Evolutionary conservation across 2,113 vertebrate species (phyloP), one percentile per base, ranked within the genome.

Genomic region (Varanus salvator): DNA sequence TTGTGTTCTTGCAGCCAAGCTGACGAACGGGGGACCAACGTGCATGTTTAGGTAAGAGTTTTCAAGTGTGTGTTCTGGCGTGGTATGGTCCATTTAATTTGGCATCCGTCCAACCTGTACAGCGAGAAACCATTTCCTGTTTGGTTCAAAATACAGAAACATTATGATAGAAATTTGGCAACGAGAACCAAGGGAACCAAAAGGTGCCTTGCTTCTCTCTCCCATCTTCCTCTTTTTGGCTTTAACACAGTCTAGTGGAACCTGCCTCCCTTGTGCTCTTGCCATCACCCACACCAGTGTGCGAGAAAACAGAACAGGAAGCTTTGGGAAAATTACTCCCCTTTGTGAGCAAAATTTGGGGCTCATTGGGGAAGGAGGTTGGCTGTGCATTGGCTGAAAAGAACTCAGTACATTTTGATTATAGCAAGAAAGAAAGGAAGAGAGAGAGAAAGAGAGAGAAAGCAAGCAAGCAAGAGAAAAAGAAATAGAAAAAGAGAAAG

Each of bases 251-350:
- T 90, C 80, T 88, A 66, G 17, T 64, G 92, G 87, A 87, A 74
- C 23, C 34, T n/a, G 21, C 6, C 19, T 44, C 25, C 17, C 4
- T 19, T 21, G 25, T 50, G 27, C 75, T 66, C 11, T n/a, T 23
- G 44, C 15, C 15, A 19, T n/a, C 44, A 19, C 31, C 31, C 94
- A 89, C 91, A 87, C 77, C 94, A 94, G 31, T 92, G 90, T 92
- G 92, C 92, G 93, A 78, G 94, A 92, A 93, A 84, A 90, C 92
- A 90, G 92, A 91, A 92, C 93, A 92, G 89, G 92, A 91, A 93
- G 64, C 3, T 89, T 23, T 85, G 77, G 93, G 52, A 38, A 75
- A 85, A 64, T 89, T 89, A 23, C 90, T 91, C 88, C 92, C 87
- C 52, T 90, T 92, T 93, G 89, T 93, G 0, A 19, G 71, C 66